Conservation (phyloP, 1,140 invertebrate species). For the Hestina assimilis region DNA sequence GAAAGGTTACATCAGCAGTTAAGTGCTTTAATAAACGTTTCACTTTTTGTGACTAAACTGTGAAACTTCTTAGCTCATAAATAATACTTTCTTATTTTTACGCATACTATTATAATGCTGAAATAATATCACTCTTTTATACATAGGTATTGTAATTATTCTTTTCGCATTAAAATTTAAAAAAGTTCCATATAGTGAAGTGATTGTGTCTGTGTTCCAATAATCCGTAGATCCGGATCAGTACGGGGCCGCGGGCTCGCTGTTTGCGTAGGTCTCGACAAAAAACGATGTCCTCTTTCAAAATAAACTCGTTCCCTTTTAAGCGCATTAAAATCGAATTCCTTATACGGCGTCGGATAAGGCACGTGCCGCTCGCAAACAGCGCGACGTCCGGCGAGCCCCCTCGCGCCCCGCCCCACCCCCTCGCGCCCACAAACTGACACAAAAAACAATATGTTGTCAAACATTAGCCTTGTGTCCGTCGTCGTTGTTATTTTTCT, state of each 20-base stretch:
- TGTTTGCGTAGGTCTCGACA: conserved; percentile 52
- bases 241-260: conserved; percentile 24
- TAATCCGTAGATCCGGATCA: not conserved
- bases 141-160: too few relatives aligned
- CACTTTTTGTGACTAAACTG: conserved; percentile 4
- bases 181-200: too few relatives aligned
- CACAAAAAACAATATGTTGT: conserved; percentile 20
- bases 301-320: conserved; percentile 54
- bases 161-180: too few relatives aligned
- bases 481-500: not conserved
- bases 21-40: conserved; percentile 23
- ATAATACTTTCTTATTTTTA: too few relatives aligned
- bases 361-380: conserved; percentile 61
- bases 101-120: too few relatives aligned
- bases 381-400: conserved; percentile 26
- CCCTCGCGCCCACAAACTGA: conserved; percentile 1
- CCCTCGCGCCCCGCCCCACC: conserved; percentile 8
- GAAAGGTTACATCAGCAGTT: conserved; percentile 30
- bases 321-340: conserved; percentile 65
- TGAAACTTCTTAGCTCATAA: too few relatives aligned
- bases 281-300: conserved; percentile 53
- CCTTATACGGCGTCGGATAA: conserved; percentile 63
- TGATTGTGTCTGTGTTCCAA: not conserved
- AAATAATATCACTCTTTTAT: too few relatives aligned
- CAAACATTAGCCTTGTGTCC: conserved; percentile 18